These are phyloP conservation scores for Liopterus haemorrhoidalis DNA, from an alignment of 2,888 invertebrate genomes.

Conservation along the genomic window DNA sequence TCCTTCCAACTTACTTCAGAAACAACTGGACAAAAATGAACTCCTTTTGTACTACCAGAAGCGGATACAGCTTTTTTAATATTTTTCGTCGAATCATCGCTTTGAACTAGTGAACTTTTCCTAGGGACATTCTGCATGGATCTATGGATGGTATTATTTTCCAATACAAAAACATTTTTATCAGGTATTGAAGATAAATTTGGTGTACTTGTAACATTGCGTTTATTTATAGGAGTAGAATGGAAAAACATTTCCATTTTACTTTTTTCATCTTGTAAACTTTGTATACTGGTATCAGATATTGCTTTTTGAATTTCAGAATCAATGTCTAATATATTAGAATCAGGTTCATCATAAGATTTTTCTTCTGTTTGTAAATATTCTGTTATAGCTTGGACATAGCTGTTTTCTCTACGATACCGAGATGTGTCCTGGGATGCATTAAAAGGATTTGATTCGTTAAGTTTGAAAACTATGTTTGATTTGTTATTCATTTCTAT, in stretches of 20 bases:
- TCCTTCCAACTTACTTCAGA: slow-evolving; percentile 75
- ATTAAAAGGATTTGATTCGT: slow-evolving; percentile 11
- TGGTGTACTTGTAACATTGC: slow-evolving; percentile 53
- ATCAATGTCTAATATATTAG: slow-evolving; percentile 42
- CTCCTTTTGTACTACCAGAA: slow-evolving; percentile 48
- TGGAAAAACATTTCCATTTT: slow-evolving; percentile 34
- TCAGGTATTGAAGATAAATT: slow-evolving; percentile 49
- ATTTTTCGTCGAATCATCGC: slow-evolving; percentile 40
- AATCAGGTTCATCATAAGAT: slow-evolving; percentile 49
- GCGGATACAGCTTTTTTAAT: slow-evolving; percentile 37
- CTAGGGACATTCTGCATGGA: slow-evolving; percentile 58
- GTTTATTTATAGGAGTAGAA: slow-evolving; percentile 35
- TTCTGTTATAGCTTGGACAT: slow-evolving; percentile 42
- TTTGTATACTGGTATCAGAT: slow-evolving; percentile 42
- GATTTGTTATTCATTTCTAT: slow-evolving; percentile 13
- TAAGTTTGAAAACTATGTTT: slow-evolving; percentile 11
- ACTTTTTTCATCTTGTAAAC: slow-evolving; percentile 31
- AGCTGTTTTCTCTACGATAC: slow-evolving; percentile 41
- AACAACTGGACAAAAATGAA: slow-evolving; percentile 74
- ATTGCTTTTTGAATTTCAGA: slow-evolving; percentile 42
- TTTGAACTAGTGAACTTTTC: slow-evolving; percentile 45
- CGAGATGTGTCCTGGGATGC: slow-evolving; percentile 14
- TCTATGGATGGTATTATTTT: slow-evolving; percentile 49
- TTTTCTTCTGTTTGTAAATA: slow-evolving; percentile 39
- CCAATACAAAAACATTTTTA: slow-evolving; percentile 28